Conservation (phyloP, 2,797 vertebrate genomes). For the Cuniculus paca region DNA sequence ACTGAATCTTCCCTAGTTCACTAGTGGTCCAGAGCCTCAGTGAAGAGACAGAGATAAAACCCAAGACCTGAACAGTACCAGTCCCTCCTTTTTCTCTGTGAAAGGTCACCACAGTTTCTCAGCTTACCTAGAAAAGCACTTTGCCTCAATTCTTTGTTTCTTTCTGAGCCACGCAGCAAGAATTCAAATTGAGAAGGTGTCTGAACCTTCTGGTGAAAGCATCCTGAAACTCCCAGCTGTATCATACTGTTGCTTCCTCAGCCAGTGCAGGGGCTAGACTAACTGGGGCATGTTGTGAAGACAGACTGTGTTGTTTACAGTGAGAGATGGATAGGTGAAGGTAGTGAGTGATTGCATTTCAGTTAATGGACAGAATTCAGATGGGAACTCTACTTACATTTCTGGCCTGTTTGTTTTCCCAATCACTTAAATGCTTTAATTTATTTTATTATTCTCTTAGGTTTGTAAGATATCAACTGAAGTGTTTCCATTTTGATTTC, state of each 20-base stretch:
- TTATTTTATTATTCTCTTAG: constrained; percentile 35
- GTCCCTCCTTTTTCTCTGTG: neutral
- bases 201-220: neutral
- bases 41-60: neutral
- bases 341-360: neutral
- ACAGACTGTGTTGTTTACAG: neutral
- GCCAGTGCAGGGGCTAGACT: neutral
- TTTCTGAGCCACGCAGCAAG: neutral
- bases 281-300: neutral
- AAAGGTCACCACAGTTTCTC: neutral
- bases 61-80: neutral
- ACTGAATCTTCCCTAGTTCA: neutral
- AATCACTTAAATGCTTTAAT: constrained; percentile 25
- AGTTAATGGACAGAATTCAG: neutral
- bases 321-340: neutral
- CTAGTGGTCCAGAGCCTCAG: neutral
- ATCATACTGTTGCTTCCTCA: neutral
- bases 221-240: neutral
- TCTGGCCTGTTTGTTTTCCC: neutral
- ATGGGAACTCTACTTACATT: neutral
- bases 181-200: neutral
- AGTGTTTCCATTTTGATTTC: constrained; percentile 60
- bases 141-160: neutral
- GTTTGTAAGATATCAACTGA: constrained; percentile 29
- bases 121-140: neutral